These are phyloP conservation scores for Meloe dianella DNA, from an alignment of 2,888 invertebrate species.

Conservation along the genomic window DNA sequence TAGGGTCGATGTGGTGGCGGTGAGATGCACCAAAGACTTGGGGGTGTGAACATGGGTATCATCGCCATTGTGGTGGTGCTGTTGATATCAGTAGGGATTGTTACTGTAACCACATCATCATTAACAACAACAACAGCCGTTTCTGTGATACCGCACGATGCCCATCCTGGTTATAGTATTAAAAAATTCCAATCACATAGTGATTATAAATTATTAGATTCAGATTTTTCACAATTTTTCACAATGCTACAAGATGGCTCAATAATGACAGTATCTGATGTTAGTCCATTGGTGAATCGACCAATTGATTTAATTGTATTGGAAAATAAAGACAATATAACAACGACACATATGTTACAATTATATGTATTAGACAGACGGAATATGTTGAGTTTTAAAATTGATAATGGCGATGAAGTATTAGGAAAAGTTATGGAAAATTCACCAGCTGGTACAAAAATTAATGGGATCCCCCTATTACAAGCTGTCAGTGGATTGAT, in stretches of 20 bases:
- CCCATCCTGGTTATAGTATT: constrained; percentile 87
- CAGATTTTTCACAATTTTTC: constrained; percentile 83
- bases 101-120: constrained; percentile 15
- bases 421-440: constrained; percentile 81
- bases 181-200: constrained; percentile 73
- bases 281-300: constrained; percentile 79
- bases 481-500: constrained; percentile 73
- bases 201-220: constrained; percentile 74
- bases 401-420: constrained; percentile 65
- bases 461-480: constrained; percentile 74
- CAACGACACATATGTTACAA: constrained; percentile 79
- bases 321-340: constrained; percentile 81
- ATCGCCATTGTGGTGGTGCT: constrained; percentile 39
- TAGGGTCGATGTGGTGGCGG: constrained; percentile 47
- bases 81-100: constrained; percentile 41
- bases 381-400: constrained; percentile 80
- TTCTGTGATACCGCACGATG: constrained; percentile 85
- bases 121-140: constrained; percentile 46
- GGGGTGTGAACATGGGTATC: constrained; percentile 40
- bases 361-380: constrained; percentile 83
- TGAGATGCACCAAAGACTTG: constrained; percentile 34
- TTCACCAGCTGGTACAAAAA: constrained; percentile 71
- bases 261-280: constrained; percentile 88
- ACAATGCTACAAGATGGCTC: constrained; percentile 86
- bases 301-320: constrained; percentile 82